A percentile compares a stretch with the other conserved stretches of the same genome.
These are phyloP conservation scores for Gandaritis pyraliata DNA, from an alignment of 2,888 invertebrate species.

Conservation along the genomic window DNA sequence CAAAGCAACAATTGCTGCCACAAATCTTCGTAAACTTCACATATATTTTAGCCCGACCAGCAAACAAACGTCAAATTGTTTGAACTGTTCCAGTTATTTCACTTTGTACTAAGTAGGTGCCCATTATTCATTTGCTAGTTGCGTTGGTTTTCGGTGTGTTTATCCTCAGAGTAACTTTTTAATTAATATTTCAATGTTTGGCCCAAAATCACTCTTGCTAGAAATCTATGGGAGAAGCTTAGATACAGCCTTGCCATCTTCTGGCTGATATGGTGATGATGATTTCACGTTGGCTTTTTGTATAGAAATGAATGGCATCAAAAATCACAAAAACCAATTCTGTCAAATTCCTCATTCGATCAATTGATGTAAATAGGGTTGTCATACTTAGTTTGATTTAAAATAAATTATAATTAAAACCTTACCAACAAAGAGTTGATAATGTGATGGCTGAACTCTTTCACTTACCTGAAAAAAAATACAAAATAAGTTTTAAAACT, in stretches of 20 bases:
- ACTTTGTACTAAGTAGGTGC: constrained; percentile 31
- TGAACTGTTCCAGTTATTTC: constrained; percentile 35
- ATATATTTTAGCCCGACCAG: constrained; percentile 44
- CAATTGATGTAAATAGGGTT: no score
- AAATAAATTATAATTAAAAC: not conserved
- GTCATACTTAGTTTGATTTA: no score
- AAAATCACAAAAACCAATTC: no score
- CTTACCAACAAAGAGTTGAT: constrained; percentile 35
- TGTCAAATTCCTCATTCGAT: no score
- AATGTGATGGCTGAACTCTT: constrained; percentile 3
- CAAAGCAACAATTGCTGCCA: constrained; percentile 41
- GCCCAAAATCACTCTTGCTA: no score
- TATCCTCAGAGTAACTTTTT: not conserved
- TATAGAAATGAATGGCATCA: no score
- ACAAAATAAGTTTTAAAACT: constrained; percentile 15
- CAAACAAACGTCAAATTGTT: constrained; percentile 48
- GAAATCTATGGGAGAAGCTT: no score
- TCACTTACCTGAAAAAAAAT: constrained; percentile 38
- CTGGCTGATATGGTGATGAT: no score
- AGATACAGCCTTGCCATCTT: no score
- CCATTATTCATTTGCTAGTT: constrained; percentile 22
- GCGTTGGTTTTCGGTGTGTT: constrained; percentile 7
- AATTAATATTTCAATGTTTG: not conserved
- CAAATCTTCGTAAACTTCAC: constrained; percentile 46
- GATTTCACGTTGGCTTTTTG: no score